Evolutionary conservation across 2,797 vertebrate genomes (phyloP).

Genomic region (Phalanger gymnotis): DNA sequence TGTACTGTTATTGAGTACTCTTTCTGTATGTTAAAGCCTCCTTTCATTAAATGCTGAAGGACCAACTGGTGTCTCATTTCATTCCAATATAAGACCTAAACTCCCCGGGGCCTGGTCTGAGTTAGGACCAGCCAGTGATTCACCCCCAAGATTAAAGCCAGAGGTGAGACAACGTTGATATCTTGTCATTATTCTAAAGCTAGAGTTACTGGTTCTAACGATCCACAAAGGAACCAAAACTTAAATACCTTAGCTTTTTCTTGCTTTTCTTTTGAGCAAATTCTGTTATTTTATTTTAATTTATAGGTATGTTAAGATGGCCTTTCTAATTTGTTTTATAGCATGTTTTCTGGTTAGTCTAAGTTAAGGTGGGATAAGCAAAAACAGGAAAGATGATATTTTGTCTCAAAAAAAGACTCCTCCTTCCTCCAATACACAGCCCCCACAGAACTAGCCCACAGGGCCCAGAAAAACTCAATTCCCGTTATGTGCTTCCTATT

Average conservation of each 20-base stretch:
- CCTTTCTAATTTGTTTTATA: not conserved
- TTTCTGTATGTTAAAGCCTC: not conserved
- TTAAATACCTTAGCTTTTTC: not conserved
- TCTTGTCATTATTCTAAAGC: not conserved
- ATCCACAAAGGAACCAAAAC: not conserved
- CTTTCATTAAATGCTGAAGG: not conserved
- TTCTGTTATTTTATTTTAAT: not conserved
- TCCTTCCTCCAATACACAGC: not conserved
- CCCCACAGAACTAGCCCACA: not conserved
- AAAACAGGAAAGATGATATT: constrained; percentile 18
- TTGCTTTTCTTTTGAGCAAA: not conserved
- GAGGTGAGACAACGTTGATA: not conserved
- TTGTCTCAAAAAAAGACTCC: constrained; percentile 15
- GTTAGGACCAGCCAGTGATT: not conserved
- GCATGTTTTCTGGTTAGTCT: not conserved
- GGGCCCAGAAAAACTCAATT: constrained; percentile 5
- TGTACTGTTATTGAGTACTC: not conserved
- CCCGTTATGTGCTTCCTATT: not conserved
- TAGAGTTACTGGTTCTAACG: not conserved
- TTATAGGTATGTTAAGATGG: not conserved
- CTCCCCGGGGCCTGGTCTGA: not conserved
- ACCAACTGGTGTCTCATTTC: not conserved
- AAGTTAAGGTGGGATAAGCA: not conserved
- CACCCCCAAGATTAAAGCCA: not conserved
- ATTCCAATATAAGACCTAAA: not conserved